phyloP scores from a whole-genome alignment of 2,113 vertebrate genomes.

The Falco punctatus region DNA sequence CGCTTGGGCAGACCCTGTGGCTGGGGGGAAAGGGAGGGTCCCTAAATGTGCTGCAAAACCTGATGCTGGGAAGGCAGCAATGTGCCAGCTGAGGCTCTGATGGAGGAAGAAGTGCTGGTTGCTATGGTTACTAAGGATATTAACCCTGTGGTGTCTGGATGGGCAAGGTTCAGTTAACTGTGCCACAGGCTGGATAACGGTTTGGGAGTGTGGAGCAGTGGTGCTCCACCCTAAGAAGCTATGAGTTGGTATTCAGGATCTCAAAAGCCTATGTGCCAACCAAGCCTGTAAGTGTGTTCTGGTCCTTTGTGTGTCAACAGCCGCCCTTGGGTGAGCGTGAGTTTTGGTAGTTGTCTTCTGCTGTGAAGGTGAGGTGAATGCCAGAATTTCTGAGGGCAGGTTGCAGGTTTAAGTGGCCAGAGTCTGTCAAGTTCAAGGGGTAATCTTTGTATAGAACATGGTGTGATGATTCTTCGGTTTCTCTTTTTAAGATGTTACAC shows the following conservation, averaged over 20 bases:
- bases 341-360: background rate
- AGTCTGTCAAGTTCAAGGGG: background rate
- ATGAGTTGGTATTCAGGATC: background rate
- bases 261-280: background rate
- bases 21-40: background rate
- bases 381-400: background rate
- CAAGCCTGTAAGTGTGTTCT: background rate
- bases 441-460: background rate
- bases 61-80: conserved; percentile 6
- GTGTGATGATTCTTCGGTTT: background rate
- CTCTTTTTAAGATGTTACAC: background rate
- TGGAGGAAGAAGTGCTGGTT: conserved; percentile 47
- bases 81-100: conserved; percentile 34
- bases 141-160: conserved; percentile 28
- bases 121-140: conserved; percentile 45
- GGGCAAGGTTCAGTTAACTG: background rate
- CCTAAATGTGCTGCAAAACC: background rate
- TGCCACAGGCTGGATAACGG: background rate
- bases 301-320: background rate
- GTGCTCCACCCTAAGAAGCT: background rate
- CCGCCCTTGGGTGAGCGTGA: background rate
- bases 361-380: background rate
- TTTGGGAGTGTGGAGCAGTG: background rate
- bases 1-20: background rate
- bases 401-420: background rate